Evolutionary conservation across 2,888 invertebrate genomes (phyloP), one percentile per base, ranked within the genome.

Genomic region (Sphinx pinastri): DNA sequence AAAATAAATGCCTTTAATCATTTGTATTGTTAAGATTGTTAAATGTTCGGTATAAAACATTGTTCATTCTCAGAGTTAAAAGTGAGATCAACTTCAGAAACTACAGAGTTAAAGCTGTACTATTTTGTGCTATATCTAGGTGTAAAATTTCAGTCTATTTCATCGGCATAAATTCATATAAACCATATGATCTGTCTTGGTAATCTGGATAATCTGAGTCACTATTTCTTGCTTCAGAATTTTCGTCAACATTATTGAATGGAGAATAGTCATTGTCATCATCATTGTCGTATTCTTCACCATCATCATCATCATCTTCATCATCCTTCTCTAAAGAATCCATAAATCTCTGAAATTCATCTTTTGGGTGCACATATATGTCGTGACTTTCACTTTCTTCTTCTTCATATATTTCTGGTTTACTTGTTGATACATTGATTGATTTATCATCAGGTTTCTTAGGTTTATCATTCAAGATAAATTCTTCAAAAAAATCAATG

Each of bases 111-210:
- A 71, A 71, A 71, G 71, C 63, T 68, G 71, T 59, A 67, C 31
- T 63, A 54, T 45, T 70, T 59, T 51, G 38, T 68, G 54, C 52
- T 60, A 52, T 51, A 59, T 51, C 58, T 60, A 63, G 19, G 52
- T 68, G 72, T 67, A 72, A 76, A 72, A 76, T 72, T 75, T 90
- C 88, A 90, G 88, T 89, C 89, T 92, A 93, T 83, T 92, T 89
- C 90, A 92, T 92, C 79, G 88, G 87, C 88, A 93, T 89, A 80
- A 93, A 79, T 84, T 92, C 92, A 82, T 93, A 80, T 79, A 93
- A 84, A 77, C 87, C 91, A 74, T 83, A 87, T 66, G 87, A 89
- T 70, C 77, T 84, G 38, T 86, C 85, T 74, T 81, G 77, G 72
- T 81, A 85, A 69, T 86, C 86, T 55, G 76, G 77, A 58, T 77